phyloP scores from a whole-genome alignment of 2,797 vertebrate genomes.

The Gorsachius magnificus region DNA sequence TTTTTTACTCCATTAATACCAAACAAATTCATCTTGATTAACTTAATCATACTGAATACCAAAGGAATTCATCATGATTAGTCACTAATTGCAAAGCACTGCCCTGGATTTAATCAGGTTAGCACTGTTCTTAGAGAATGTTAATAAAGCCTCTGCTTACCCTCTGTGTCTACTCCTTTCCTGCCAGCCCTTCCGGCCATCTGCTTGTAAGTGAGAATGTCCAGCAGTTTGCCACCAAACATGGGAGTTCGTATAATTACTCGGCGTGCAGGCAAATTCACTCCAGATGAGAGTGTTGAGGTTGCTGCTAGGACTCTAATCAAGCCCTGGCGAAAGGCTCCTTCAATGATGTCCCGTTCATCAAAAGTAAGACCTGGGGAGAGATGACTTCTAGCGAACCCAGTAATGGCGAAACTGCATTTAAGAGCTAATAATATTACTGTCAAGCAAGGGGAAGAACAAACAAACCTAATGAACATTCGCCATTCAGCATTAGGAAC shows the following conservation, averaged over 20 bases:
- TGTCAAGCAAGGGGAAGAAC: background rate
- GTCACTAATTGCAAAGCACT: background rate
- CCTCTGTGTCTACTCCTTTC: conserved; percentile 92
- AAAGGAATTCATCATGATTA: conserved; percentile 41
- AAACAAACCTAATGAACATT: background rate
- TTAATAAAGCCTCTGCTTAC: conserved; percentile 71
- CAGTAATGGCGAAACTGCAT: background rate
- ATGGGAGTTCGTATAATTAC: conserved; percentile 93
- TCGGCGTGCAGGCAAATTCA: conserved; percentile 93
- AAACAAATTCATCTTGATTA: conserved; percentile 55
- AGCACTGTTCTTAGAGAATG: background rate
- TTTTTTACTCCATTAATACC: conserved; percentile 36
- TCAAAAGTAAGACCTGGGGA: conserved; percentile 92
- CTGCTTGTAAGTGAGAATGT: conserved; percentile 95
- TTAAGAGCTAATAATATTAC: background rate
- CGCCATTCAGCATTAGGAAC: background rate
- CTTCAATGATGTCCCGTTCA: conserved; percentile 92
- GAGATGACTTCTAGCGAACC: background rate
- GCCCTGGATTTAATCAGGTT: conserved; percentile 44
- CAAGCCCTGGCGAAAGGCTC: conserved; percentile 89
- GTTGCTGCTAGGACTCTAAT: conserved; percentile 91
- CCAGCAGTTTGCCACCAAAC: conserved; percentile 88
- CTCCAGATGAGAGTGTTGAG: conserved; percentile 95
- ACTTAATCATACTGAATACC: conserved; percentile 13
- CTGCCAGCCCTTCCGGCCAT: conserved; percentile 96